Evolutionary conservation across 2,113 vertebrate genomes (phyloP).

Genomic region (Nyctereutes procyonoides): DNA sequence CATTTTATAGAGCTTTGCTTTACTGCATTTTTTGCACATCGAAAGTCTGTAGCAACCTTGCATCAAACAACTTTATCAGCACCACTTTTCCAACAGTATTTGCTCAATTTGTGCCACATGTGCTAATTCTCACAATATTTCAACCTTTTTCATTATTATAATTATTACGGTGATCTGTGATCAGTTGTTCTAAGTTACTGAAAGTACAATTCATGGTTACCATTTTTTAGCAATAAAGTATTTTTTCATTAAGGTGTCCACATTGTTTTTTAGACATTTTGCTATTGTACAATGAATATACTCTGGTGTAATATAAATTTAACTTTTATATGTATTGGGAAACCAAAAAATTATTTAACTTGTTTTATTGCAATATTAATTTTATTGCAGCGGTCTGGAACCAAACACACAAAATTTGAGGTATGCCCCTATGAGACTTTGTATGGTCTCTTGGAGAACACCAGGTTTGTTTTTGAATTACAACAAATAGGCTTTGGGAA

Average conservation of each 20-base stretch:
- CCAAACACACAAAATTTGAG: neutral
- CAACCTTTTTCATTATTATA: neutral
- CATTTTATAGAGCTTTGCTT: neutral
- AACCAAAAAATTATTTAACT: neutral
- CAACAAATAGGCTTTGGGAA: neutral
- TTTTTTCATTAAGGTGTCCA: neutral
- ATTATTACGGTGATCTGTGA: neutral
- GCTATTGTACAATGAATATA: neutral
- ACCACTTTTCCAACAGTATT: neutral
- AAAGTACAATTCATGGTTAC: neutral
- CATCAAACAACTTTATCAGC: neutral
- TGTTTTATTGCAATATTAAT: neutral
- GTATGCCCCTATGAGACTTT: neutral
- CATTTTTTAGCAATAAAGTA: neutral
- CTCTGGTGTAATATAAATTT: neutral
- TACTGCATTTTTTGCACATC: neutral
- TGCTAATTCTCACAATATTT: neutral
- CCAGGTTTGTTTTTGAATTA: constrained; percentile 26
- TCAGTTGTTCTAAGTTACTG: neutral
- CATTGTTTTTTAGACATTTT: neutral
- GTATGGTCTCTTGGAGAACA: neutral
- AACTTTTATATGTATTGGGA: neutral
- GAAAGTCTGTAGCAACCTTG: neutral
- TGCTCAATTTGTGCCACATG: neutral
- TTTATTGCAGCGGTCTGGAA: neutral